These are phyloP conservation scores for Neogale vison DNA, from an alignment of 2,113 vertebrate species.

Conservation along the genomic window DNA sequence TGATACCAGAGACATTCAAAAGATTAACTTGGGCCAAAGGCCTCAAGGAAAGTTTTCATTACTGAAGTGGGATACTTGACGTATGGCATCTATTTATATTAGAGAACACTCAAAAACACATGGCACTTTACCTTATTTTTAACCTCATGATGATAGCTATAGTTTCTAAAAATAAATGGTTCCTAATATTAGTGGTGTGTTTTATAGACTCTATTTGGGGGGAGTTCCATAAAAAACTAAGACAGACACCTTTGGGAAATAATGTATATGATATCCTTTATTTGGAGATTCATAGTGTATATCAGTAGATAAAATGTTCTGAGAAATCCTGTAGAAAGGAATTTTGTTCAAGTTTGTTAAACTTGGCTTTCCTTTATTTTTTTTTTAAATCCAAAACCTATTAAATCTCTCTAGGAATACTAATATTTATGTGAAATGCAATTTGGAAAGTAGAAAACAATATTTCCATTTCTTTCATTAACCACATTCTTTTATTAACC, in stretches of 20 bases:
- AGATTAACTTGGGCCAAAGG: background rate
- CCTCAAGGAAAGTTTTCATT: slow-evolving; percentile 30
- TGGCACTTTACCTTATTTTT: slow-evolving; percentile 1
- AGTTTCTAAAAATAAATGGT: slow-evolving; percentile 25
- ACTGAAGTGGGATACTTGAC: background rate
- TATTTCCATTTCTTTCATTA: background rate
- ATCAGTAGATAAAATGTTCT: background rate
- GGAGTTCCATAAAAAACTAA: background rate
- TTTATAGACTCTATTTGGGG: background rate
- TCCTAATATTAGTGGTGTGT: background rate
- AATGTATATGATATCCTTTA: background rate
- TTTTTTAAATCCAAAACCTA: background rate
- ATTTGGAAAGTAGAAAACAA: slow-evolving; percentile 1
- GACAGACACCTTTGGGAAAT: background rate
- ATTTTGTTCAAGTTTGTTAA: slow-evolving; percentile 23
- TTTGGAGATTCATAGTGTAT: background rate
- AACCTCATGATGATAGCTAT: background rate
- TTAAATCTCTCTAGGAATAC: background rate
- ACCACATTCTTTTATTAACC: background rate
- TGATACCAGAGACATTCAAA: background rate
- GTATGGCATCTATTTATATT: background rate
- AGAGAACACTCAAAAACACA: background rate
- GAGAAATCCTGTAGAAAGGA: background rate
- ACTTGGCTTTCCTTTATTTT: background rate
- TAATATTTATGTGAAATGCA: slow-evolving; percentile 10